Percentiles rank a stretch among this genome's conserved stretches.
These are phyloP conservation scores for Salvelinus alpinus DNA, from an alignment of 2,113 vertebrate genomes.

Conservation along the genomic window DNA sequence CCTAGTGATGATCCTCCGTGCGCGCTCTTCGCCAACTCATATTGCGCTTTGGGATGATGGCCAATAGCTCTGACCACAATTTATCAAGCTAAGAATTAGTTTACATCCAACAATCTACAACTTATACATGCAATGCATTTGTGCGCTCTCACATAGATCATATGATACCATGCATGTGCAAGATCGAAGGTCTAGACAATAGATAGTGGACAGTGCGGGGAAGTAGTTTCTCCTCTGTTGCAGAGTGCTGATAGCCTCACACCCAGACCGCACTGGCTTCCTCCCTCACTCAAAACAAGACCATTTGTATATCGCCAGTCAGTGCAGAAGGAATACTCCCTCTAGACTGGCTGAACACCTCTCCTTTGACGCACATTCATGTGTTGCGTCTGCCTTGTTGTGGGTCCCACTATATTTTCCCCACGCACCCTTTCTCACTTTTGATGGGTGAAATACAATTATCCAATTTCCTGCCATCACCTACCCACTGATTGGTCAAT, in stretches of 20 bases:
- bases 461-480: constrained; percentile 85
- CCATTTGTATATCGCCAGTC: constrained; percentile 49
- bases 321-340: constrained; percentile 39
- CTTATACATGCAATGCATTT: constrained; percentile 37
- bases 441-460: constrained; percentile 82
- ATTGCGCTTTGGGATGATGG: constrained; percentile 16
- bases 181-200: constrained; percentile 15
- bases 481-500: constrained; percentile 83
- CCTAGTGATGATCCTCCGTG: constrained; percentile 40
- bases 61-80: constrained; percentile 24
- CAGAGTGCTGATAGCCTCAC: constrained; percentile 40
- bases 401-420: constrained; percentile 3
- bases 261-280: constrained; percentile 59
- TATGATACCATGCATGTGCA: constrained; percentile 20
- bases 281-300: constrained; percentile 46
- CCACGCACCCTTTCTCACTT: constrained; percentile 40
- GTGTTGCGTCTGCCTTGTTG: background rate
- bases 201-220: constrained; percentile 26
- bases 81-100: constrained; percentile 24
- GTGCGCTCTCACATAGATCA: constrained; percentile 34
- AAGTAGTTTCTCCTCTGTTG: background rate
- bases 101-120: constrained; percentile 38
- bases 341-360: constrained; percentile 15
- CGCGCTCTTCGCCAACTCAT: constrained; percentile 8
- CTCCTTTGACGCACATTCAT: constrained; percentile 21